Percentiles rank a stretch among this genome's conserved stretches.
Evolutionary conservation across 1,140 invertebrate species (phyloP).

Genomic region (Harlomillsia oculata): DNA sequence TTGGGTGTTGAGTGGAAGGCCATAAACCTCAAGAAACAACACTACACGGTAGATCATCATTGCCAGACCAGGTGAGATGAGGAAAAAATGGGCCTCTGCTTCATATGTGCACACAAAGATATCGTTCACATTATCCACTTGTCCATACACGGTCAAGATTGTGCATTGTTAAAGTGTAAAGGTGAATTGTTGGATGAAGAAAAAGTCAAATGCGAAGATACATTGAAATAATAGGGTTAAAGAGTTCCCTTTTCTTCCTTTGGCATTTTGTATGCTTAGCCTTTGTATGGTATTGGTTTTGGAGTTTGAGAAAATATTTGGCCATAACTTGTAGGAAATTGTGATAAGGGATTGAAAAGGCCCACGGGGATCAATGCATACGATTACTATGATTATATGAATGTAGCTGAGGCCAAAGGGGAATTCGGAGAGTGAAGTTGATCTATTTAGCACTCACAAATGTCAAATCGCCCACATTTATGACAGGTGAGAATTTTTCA

Average conservation of each 20-base stretch:
- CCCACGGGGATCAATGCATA: slow-evolving; percentile 1
- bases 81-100: too few relatives aligned
- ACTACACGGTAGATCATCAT: too few relatives aligned
- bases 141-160: too few relatives aligned
- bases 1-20: background rate
- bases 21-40: too few relatives aligned
- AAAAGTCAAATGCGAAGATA: too few relatives aligned
- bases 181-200: too few relatives aligned
- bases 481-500: slow-evolving; percentile 20
- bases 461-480: slow-evolving; percentile 26
- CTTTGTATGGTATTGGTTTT: slow-evolving; percentile 11
- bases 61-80: too few relatives aligned
- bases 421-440: background rate
- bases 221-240: too few relatives aligned
- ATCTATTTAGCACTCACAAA: slow-evolving; percentile 21
- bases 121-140: too few relatives aligned
- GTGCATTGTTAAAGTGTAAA: too few relatives aligned
- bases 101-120: too few relatives aligned
- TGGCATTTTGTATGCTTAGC: background rate
- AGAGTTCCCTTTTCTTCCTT: background rate
- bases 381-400: slow-evolving; percentile 12
- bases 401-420: too few relatives aligned
- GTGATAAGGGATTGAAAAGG: slow-evolving; percentile 6
- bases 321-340: slow-evolving; percentile 16
- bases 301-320: slow-evolving; percentile 17